Conservation (phyloP, 1,140 invertebrate species). For the Neodiprion virginianus region DNA sequence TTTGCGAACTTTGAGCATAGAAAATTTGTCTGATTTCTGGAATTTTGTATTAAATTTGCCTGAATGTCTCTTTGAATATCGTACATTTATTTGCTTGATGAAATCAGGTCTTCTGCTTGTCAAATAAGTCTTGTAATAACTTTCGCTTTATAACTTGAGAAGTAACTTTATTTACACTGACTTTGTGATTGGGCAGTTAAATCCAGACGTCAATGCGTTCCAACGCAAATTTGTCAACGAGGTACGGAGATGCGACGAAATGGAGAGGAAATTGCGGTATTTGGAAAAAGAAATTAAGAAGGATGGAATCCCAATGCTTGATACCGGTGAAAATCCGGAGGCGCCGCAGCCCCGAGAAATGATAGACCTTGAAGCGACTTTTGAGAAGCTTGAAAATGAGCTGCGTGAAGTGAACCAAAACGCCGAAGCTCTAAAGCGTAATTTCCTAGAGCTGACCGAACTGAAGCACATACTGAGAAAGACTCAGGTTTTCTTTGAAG, state of each 20-base stretch:
- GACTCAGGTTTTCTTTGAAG: conserved; percentile 97
- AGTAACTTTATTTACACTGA: too few species aligned
- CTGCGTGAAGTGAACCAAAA: conserved; percentile 97
- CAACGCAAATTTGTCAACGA: conserved; percentile 97
- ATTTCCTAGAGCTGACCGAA: conserved; percentile 95
- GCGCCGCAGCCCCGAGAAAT: conserved; percentile 98
- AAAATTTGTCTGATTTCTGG: too few species aligned
- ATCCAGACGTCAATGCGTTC: conserved; percentile 94
- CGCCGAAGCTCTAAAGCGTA: conserved; percentile 94
- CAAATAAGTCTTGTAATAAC: too few species aligned
- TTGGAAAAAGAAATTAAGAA: conserved; percentile 98
- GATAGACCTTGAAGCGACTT: conserved; percentile 98
- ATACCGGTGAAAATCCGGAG: conserved; percentile 97
- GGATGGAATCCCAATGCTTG: conserved; percentile 95
- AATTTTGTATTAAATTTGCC: too few species aligned
- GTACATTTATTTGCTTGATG: too few species aligned
- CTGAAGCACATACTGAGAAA: conserved; percentile 95
- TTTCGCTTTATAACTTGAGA: too few species aligned
- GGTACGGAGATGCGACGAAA: conserved; percentile 92
- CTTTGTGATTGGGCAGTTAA: conserved; percentile 69
- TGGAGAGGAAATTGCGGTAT: conserved; percentile 94
- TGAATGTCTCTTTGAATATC: too few species aligned
- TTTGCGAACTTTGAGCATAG: too few species aligned
- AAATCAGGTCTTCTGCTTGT: too few species aligned
- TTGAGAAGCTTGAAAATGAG: conserved; percentile 95